A percentile compares a stretch with the other conserved stretches of the same genome.
phyloP scores from a whole-genome alignment of 2,797 vertebrate species.

The Acridotheres tristis region DNA sequence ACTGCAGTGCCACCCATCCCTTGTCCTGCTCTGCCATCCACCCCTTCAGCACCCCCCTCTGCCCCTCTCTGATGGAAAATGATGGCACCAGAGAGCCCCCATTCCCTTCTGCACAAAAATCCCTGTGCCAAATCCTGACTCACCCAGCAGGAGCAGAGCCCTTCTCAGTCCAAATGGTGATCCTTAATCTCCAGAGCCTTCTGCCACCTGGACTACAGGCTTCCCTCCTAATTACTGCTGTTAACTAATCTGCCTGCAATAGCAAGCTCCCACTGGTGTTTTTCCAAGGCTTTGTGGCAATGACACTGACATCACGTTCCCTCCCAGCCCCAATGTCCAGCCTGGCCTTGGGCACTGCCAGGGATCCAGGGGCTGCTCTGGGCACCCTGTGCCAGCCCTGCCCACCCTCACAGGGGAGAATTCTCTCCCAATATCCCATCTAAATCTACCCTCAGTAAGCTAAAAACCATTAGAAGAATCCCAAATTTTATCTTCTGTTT shows the following conservation, averaged over 20 bases:
- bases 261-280: not conserved
- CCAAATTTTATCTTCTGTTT: not conserved
- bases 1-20: not conserved
- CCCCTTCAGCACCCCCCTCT: not conserved
- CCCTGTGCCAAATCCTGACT: not conserved
- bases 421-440: not conserved
- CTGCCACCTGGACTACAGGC: not conserved
- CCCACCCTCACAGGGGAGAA: rapidly evolving
- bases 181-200: not conserved
- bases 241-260: not conserved
- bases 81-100: rapidly evolving
- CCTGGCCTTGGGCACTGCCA: not conserved
- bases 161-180: not conserved
- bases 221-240: not conserved
- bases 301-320: not conserved
- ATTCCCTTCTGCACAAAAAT: not conserved
- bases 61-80: rapidly evolving
- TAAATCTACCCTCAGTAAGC: too few species aligned
- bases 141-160: not conserved
- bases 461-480: not conserved
- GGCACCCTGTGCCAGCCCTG: not conserved
- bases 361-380: not conserved
- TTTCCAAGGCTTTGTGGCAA: not conserved
- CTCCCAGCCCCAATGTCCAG: not conserved
- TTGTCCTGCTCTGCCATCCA: not conserved